Percentiles rank a stretch among this genome's conserved stretches.
These are phyloP conservation scores for Meloidogyne hapla DNA, from an alignment of 1,140 invertebrate genomes.

Conservation along the genomic window DNA sequence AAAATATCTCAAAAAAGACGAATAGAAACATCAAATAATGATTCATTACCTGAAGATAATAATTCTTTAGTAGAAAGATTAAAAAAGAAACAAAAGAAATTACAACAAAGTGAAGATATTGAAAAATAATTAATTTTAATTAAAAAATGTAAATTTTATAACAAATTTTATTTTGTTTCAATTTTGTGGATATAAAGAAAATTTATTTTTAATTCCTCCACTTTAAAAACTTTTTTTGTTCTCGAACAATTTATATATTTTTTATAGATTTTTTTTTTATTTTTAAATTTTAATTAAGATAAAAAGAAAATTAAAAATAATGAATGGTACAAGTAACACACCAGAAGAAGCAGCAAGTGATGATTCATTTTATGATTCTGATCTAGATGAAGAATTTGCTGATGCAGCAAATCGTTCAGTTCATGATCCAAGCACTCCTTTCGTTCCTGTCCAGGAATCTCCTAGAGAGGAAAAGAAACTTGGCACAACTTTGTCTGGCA, in stretches of 20 bases:
- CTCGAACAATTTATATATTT: no score
- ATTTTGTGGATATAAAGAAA: no score
- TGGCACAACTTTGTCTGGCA: background rate
- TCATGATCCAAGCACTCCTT: conserved; percentile 9
- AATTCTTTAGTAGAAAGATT: conserved; percentile 2
- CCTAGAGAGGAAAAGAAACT: background rate
- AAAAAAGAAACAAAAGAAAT: background rate
- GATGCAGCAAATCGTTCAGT: conserved; percentile 6
- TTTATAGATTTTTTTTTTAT: no score
- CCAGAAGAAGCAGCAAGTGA: background rate
- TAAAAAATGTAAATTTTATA: no score
- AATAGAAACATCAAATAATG: background rate
- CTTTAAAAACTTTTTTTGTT: no score
- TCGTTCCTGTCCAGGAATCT: background rate
- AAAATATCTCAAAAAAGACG: background rate
- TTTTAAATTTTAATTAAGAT: background rate
- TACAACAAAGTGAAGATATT: conserved; percentile 1
- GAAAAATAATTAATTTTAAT: background rate
- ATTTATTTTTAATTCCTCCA: no score
- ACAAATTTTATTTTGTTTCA: no score
- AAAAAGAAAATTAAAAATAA: background rate
- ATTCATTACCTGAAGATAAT: conserved; percentile 16
- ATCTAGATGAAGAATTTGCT: conserved; percentile 9
- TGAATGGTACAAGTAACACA: background rate
- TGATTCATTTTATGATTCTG: conserved; percentile 22